Evolutionary conservation across 2,888 invertebrate species (phyloP).

Genomic region (Callosobruchus maculatus): DNA sequence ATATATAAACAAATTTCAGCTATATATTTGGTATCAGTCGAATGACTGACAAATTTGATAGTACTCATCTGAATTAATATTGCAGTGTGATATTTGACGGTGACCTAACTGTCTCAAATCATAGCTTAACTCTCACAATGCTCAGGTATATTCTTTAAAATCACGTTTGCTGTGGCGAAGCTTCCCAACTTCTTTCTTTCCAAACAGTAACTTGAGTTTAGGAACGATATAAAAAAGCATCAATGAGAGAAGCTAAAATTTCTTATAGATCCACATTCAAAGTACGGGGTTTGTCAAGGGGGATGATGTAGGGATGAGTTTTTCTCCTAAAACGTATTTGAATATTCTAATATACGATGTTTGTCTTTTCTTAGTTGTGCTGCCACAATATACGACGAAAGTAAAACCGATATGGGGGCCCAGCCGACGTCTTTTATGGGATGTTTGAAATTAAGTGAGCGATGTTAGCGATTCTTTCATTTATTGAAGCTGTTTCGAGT

Average conservation of each 20-base stretch:
- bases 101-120: not conserved
- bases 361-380: slow-evolving; percentile 41
- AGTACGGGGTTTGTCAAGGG: not conserved
- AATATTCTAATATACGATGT: slow-evolving; percentile 21
- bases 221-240: too few relatives aligned
- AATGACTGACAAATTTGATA: too few relatives aligned
- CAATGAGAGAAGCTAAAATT: not conserved
- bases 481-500: too few relatives aligned
- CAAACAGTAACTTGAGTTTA: too few relatives aligned
- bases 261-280: not conserved
- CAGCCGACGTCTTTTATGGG: not conserved
- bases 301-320: slow-evolving; percentile 14
- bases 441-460: not conserved
- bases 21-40: too few relatives aligned
- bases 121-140: not conserved
- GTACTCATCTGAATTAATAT: not conserved
- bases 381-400: slow-evolving; percentile 29
- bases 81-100: not conserved
- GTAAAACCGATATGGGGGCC: not conserved
- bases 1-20: too few relatives aligned
- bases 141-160: too few relatives aligned
- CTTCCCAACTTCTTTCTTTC: too few relatives aligned
- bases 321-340: slow-evolving; percentile 15
- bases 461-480: not conserved
- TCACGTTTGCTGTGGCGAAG: too few relatives aligned